Conservation (phyloP, 2,113 vertebrate genomes). For the Gymnobelideus leadbeateri region DNA sequence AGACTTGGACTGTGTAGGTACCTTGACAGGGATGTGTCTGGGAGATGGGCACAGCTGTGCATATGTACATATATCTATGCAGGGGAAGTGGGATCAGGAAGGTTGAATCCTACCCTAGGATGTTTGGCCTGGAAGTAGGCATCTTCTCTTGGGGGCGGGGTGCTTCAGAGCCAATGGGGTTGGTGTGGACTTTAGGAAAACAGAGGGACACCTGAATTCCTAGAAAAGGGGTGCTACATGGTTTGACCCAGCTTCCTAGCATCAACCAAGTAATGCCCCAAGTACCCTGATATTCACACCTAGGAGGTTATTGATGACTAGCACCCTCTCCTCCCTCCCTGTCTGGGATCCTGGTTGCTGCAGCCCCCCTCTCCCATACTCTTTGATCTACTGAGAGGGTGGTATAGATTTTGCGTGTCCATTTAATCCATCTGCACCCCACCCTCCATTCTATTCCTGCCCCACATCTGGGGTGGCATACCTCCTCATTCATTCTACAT, state of each 20-base stretch:
- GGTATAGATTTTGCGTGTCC: conserved; percentile 29
- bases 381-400: conserved; percentile 33
- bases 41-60: conserved; percentile 42
- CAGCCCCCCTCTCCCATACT: conserved; percentile 45
- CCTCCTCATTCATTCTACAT: background rate
- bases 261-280: background rate
- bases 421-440: background rate
- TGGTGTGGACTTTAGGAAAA: background rate
- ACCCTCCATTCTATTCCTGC: background rate
- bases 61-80: conserved; percentile 38
- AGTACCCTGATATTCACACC: background rate
- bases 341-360: background rate
- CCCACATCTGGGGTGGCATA: background rate
- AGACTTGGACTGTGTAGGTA: conserved; percentile 29
- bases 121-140: background rate
- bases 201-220: background rate
- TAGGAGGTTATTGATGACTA: conserved; percentile 33
- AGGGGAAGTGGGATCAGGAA: background rate
- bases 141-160: background rate
- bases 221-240: background rate
- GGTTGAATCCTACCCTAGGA: background rate
- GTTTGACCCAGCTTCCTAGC: conserved; percentile 24
- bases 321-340: background rate
- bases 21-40: conserved; percentile 44
- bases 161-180: no score